Evolutionary conservation across 2,797 vertebrate species (phyloP).

Genomic region (Carapus acus): DNA sequence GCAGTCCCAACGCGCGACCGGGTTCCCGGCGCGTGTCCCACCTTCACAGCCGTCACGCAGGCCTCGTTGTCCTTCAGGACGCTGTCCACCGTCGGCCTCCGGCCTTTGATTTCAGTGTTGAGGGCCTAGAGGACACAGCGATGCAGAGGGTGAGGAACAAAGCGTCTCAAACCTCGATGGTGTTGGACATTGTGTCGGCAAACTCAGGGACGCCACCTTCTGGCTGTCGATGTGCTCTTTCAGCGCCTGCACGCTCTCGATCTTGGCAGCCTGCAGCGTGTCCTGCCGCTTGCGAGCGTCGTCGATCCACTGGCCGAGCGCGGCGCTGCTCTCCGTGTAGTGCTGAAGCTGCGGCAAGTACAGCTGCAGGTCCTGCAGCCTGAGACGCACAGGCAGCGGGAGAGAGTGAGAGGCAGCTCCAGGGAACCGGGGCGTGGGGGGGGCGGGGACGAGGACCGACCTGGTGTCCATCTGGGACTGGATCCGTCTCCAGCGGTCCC

Average conservation of each 20-base stretch:
- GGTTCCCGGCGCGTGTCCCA: slow-evolving; percentile 51
- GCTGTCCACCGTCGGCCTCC: slow-evolving; percentile 81
- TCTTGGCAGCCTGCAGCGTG: slow-evolving; percentile 75
- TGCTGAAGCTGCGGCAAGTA: slow-evolving; percentile 84
- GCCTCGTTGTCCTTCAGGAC: slow-evolving; percentile 81
- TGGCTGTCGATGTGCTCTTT: slow-evolving; percentile 78
- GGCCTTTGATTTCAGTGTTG: slow-evolving; percentile 82
- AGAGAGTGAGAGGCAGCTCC: background rate
- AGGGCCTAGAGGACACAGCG: slow-evolving; percentile 57
- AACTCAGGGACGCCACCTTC: slow-evolving; percentile 72
- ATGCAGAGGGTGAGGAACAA: slow-evolving; percentile 14
- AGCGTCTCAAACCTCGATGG: too few species aligned
- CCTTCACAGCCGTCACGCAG: slow-evolving; percentile 86
- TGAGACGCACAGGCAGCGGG: slow-evolving; percentile 41
- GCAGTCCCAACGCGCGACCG: too few species aligned
- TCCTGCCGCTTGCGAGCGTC: slow-evolving; percentile 80
- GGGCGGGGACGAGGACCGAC: slow-evolving; percentile 51
- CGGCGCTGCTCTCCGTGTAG: slow-evolving; percentile 78
- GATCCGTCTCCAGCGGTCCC: slow-evolving; percentile 88
- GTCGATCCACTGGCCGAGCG: slow-evolving; percentile 81
- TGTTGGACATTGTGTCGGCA: too few species aligned
- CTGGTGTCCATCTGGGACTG: slow-evolving; percentile 86
- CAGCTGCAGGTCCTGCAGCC: slow-evolving; percentile 81
- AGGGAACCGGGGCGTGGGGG: background rate
- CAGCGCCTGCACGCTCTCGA: slow-evolving; percentile 72